Evolutionary conservation across 1,140 invertebrate species (phyloP), one percentile per base, ranked within the genome.

Genomic region (Drosophila rufa): DNA sequence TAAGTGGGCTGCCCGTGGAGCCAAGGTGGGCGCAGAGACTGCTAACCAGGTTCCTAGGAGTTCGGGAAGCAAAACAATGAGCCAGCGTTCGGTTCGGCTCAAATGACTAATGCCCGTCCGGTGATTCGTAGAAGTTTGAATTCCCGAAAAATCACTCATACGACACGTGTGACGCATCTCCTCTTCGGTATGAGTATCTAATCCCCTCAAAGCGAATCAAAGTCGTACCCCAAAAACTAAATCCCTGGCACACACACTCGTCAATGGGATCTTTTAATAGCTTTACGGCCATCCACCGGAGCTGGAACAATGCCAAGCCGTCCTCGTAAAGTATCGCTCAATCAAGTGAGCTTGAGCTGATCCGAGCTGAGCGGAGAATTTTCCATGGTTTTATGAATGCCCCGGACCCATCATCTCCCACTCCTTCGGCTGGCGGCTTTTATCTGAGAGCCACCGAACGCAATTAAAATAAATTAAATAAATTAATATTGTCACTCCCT

Each of bases 401-500:
- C 45, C 7, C 58, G 30, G 25, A 4, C 47, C 40, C 47, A 48
- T 40, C 59, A 40, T 40, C 59, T 30, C 45, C 46, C 69, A 58
- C 53, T 55, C 22, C 30, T 45, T 22, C 19, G 8, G 14, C 17
- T 64, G 74, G 73, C 84, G 84, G 83, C 84, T 67, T 85, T 89
- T 80, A 78, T 89, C 84, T 89, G 55, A 83, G 56, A 83, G 80
- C 71, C 46, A 79, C 74, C 58, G 76, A 66, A 77, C 61, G 77
- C 55, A 73, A 91, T 91, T 91, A 91, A 86, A 91, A 81, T 80
- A 86, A 86, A 91, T 91, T 86, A 80, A 75, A 78, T 82, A 75
- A 73, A 91, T 91, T 91, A 80, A 91, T 91, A 86, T 74, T 83
- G 77, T 81, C 86, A 86, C 74, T 91, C 77, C 80, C 76, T 73